Base-by-base conservation (phyloP, 2,888 invertebrate genomes). In the Polymixis flavicincta region DNA sequence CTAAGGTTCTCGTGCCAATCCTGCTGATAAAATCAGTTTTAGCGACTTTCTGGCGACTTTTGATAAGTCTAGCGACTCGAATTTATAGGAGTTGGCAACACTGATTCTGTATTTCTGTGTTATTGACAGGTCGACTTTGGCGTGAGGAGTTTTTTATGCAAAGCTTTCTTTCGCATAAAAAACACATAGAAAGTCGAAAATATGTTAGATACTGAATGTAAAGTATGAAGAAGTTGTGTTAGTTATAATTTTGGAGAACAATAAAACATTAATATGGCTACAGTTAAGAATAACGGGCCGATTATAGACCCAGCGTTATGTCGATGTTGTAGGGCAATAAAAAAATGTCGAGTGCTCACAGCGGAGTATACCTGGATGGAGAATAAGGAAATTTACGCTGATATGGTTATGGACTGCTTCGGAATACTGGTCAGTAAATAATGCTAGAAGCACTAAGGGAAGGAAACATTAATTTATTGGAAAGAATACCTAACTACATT, bases 361-460 rank as follows among this genome's bases (percentile, higher is more conserved):
- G 91, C 93, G 0, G 95, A 96, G 74, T 96, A 96, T 80, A 94
- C 92, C 77, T 96, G 95, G 95, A 95, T 93, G 93, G 95, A 95
- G 3, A 91, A 94, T 68, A 96, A 95, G 78, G 96, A 96, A 83
- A 88, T 95, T 2, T 96, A 96, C 61, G 92, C 96, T 0, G 96
- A 96, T 66, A 96, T 96, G 96, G 88, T 96, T 9, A 95, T 96
- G 96, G 96, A 96, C 78, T 95, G 95, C 87, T 96, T 95, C 71
- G 96, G 96, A 45, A 92, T 96, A 80, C 85, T 96, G 82, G 96
- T 96, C 80, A 92, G 95, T 82, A 45, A 78, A 64, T 25, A 37
- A 63, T 19, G 14, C 6, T 11, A 32, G 7, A 13, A 19, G 1
- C 17, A 32, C 0, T 22, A 65, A 0, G 22, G 14, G 19, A 19